A percentile compares a stretch with the other conserved stretches of the same genome.
Evolutionary conservation across 2,888 invertebrate species (phyloP).

Genomic region (Drosophila acutilabella): DNA sequence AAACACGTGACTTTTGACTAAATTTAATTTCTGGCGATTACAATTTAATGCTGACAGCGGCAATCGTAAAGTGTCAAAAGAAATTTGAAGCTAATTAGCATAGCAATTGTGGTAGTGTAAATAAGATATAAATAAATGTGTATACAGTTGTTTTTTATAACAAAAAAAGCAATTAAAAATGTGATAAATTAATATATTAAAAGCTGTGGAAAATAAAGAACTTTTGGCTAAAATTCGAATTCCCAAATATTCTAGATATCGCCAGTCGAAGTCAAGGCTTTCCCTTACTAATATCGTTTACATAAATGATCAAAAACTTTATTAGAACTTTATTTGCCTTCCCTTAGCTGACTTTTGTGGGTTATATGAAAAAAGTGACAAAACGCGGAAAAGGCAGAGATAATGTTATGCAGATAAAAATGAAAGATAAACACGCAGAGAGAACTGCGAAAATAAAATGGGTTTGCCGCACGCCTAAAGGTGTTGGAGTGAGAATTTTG

Average conservation of each 20-base stretch:
- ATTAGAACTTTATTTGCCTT: not conserved
- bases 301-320: constrained; percentile 15
- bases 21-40: constrained; percentile 26
- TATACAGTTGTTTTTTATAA: constrained; percentile 1
- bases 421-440: constrained; percentile 33
- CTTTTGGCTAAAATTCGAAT: no score
- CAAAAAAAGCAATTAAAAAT: constrained; percentile 11
- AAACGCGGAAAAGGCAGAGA: not conserved
- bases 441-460: constrained; percentile 12
- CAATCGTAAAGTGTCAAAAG: constrained; percentile 41
- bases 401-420: constrained; percentile 6
- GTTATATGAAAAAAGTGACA: not conserved
- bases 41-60: constrained; percentile 28
- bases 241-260: no score
- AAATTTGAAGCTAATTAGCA: constrained; percentile 55
- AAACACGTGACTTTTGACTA: constrained; percentile 43
- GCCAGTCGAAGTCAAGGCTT: not conserved
- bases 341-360: no score
- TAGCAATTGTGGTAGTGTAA: constrained; percentile 2
- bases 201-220: not conserved
- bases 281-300: not conserved
- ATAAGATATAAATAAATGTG: not conserved
- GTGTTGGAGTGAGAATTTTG: constrained; percentile 16
- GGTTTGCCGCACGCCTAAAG: constrained; percentile 17
- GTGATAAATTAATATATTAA: not conserved